Percentiles rank a stretch among this genome's conserved stretches.
Evolutionary conservation across 2,113 vertebrate genomes (phyloP).

Genomic region (Macrotus californicus): DNA sequence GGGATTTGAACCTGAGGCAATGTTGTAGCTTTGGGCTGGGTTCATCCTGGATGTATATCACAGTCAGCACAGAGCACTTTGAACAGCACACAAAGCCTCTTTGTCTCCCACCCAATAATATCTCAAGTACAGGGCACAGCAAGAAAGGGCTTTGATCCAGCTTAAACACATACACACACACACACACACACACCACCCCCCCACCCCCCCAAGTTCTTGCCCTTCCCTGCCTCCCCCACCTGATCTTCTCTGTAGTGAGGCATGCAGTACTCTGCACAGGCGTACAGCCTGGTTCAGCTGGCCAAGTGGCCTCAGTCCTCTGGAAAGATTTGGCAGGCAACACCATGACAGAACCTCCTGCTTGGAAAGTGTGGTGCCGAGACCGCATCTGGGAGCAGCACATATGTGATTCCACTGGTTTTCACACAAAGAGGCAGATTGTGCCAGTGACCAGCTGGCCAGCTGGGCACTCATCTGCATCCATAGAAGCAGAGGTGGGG

Average conservation of each 20-base stretch:
- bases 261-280: background rate
- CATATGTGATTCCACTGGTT: slow-evolving; percentile 41
- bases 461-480: slow-evolving; percentile 25
- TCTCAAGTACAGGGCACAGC: slow-evolving; percentile 4
- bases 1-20: background rate
- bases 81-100: slow-evolving; percentile 39
- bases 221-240: background rate
- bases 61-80: background rate
- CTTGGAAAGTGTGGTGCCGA: background rate
- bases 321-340: slow-evolving; percentile 30
- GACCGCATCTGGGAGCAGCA: slow-evolving; percentile 10
- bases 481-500: background rate
- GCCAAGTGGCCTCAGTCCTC: slow-evolving; percentile 27
- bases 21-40: background rate
- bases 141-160: background rate
- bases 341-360: slow-evolving; percentile 7
- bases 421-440: slow-evolving; percentile 44
- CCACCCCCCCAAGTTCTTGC: background rate
- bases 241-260: background rate
- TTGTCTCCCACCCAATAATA: slow-evolving; percentile 49
- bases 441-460: slow-evolving; percentile 6
- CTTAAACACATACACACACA: background rate
- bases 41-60: background rate
- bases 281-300: background rate
- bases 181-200: background rate